Percentiles rank a stretch among this genome's conserved stretches.
Evolutionary conservation across 1,140 invertebrate species (phyloP).

Genomic region (Argopecten irradians): DNA sequence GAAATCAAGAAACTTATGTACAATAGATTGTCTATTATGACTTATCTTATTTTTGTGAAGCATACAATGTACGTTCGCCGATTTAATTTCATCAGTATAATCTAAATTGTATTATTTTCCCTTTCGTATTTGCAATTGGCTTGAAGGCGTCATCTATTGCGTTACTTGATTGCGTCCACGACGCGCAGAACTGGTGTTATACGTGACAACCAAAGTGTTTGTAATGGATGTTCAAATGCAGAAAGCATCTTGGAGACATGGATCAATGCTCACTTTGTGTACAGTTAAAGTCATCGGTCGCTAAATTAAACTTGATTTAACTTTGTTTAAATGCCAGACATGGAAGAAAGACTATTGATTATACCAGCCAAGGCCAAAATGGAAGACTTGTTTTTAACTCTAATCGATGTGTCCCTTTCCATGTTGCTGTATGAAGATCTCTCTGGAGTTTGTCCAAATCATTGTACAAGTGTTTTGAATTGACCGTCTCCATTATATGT

Average conservation of each 20-base stretch:
- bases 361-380: not conserved
- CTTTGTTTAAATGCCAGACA: constrained; percentile 21
- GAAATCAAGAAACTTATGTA: too few species aligned
- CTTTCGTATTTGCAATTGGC: too few species aligned
- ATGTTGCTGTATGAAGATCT: not conserved
- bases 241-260: not conserved
- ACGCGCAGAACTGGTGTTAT: not conserved
- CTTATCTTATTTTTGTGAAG: too few species aligned
- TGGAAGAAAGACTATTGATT: not conserved
- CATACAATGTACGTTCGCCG: too few species aligned
- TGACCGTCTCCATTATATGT: too few species aligned
- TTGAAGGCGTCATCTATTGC: not conserved
- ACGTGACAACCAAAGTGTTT: not conserved
- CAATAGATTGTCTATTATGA: too few species aligned
- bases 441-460: not conserved
- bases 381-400: not conserved
- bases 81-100: too few species aligned
- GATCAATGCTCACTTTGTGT: not conserved
- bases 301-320: constrained; percentile 13
- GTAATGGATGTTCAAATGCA: not conserved
- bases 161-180: not conserved
- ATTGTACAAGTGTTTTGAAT: too few species aligned
- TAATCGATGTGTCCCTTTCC: not conserved
- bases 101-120: too few species aligned
- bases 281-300: not conserved